phyloP scores from a whole-genome alignment of 1,140 invertebrate genomes.

The Lordiphosa collinella region DNA sequence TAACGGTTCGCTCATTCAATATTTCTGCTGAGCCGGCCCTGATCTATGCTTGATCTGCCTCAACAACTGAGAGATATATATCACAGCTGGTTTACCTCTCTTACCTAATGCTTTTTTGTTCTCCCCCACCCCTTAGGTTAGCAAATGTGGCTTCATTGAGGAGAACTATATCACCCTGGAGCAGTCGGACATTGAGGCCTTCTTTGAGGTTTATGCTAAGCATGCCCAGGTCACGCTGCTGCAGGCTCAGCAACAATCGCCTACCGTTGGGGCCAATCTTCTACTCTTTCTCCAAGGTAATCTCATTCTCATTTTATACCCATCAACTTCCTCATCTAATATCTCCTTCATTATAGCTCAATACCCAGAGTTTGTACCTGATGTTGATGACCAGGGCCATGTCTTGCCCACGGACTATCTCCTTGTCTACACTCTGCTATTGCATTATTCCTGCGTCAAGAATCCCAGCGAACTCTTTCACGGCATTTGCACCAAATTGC shows the following conservation, averaged over 20 bases:
- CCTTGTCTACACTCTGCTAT: conserved; percentile 57
- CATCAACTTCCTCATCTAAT: too few species aligned
- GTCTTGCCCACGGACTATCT: conserved; percentile 45
- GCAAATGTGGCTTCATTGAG: not conserved
- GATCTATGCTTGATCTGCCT: too few species aligned
- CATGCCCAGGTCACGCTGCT: conserved; percentile 14
- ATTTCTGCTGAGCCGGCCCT: too few species aligned
- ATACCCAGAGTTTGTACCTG: conserved; percentile 53
- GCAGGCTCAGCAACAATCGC: not conserved
- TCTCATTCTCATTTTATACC: too few species aligned
- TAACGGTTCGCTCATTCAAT: too few species aligned
- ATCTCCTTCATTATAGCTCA: conserved; percentile 24
- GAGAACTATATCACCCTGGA: conserved; percentile 30
- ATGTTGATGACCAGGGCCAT: conserved; percentile 20
- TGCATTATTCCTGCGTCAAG: conserved; percentile 69
- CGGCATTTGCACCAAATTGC: conserved; percentile 50
- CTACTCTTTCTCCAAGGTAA: conserved; percentile 21
- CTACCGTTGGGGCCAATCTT: not conserved
- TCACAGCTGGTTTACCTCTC: too few species aligned
- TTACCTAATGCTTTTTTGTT: too few species aligned
- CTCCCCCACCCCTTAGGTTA: too few species aligned
- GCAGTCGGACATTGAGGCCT: conserved; percentile 56
- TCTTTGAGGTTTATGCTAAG: conserved; percentile 40
- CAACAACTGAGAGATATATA: too few species aligned
- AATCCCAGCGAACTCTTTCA: conserved; percentile 53